phyloP scores from a whole-genome alignment of 2,888 invertebrate genomes.

The Magallana nippona region DNA sequence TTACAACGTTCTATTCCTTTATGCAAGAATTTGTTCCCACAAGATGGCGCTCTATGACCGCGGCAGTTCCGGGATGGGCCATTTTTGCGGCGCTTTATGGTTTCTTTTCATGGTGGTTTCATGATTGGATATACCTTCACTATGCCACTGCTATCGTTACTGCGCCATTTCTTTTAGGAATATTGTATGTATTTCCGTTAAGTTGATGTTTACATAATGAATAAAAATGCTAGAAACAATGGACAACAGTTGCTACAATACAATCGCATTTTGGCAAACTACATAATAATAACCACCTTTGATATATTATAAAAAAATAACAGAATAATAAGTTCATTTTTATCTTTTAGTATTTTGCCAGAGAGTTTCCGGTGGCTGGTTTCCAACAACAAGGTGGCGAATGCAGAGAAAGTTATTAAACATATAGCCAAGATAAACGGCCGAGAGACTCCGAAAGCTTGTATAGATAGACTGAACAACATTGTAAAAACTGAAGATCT shows the following conservation, averaged over 20 bases:
- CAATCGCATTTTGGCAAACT: too few relatives aligned
- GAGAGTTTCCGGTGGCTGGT: conserved; percentile 65
- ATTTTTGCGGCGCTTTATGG: conserved; percentile 54
- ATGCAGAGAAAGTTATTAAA: conserved; percentile 54
- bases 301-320: too few relatives aligned
- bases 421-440: conserved; percentile 58
- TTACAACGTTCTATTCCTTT: conserved; percentile 59
- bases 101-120: conserved; percentile 54
- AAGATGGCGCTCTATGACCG: conserved; percentile 56
- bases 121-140: conserved; percentile 60
- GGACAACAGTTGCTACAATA: too few relatives aligned
- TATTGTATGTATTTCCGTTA: conserved; percentile 54
- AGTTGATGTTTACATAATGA: not conserved
- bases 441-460: conserved; percentile 43
- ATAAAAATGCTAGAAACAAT: too few relatives aligned
- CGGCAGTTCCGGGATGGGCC: conserved; percentile 61
- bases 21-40: conserved; percentile 59
- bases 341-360: conserved; percentile 53
- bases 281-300: too few relatives aligned
- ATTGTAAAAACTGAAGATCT: conserved; percentile 42
- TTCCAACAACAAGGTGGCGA: conserved; percentile 54
- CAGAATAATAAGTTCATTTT: not conserved
- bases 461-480: conserved; percentile 27
- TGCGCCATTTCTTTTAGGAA: conserved; percentile 53
- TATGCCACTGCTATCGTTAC: conserved; percentile 53